Conservation (phyloP, 2,888 invertebrate genomes). For the Alloscopus bannaensis region DNA sequence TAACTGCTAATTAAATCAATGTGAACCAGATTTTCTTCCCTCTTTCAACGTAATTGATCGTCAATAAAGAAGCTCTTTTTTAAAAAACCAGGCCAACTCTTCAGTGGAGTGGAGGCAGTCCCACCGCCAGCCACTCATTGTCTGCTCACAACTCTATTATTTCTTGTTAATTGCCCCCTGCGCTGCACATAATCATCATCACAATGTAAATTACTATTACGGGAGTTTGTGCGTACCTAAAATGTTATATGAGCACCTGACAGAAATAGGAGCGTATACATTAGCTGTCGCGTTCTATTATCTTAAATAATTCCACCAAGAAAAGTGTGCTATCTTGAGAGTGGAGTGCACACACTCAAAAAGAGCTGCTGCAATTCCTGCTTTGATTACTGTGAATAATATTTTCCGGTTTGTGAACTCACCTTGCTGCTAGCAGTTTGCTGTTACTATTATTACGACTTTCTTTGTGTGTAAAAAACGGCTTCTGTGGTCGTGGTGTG, state of each 20-base stretch:
- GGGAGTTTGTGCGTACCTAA: too few relatives aligned
- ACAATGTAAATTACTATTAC: not conserved
- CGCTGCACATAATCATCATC: constrained; percentile 3
- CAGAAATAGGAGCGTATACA: not conserved
- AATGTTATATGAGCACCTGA: not conserved
- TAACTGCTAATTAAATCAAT: constrained; percentile 15
- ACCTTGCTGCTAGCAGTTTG: too few relatives aligned
- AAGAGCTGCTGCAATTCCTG: constrained; percentile 31
- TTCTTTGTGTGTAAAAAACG: not conserved
- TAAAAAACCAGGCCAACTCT: constrained; percentile 12
- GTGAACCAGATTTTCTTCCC: constrained; percentile 20
- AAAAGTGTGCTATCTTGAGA: constrained; percentile 3
- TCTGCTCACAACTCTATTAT: not conserved
- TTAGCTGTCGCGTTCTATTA: constrained; percentile 8
- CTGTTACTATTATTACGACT: not conserved
- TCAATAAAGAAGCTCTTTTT: not conserved
- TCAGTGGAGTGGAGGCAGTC: not conserved
- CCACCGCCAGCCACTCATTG: not conserved
- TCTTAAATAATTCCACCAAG: constrained; percentile 14
- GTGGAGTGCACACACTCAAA: not conserved
- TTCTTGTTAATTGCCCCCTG: not conserved
- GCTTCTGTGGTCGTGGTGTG: not conserved
- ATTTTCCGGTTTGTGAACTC: constrained; percentile 56
- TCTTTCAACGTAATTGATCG: not conserved
- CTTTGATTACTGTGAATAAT: constrained; percentile 41